phyloP scores from a whole-genome alignment of 2,888 invertebrate genomes.

The Caenorhabditis virilis region DNA sequence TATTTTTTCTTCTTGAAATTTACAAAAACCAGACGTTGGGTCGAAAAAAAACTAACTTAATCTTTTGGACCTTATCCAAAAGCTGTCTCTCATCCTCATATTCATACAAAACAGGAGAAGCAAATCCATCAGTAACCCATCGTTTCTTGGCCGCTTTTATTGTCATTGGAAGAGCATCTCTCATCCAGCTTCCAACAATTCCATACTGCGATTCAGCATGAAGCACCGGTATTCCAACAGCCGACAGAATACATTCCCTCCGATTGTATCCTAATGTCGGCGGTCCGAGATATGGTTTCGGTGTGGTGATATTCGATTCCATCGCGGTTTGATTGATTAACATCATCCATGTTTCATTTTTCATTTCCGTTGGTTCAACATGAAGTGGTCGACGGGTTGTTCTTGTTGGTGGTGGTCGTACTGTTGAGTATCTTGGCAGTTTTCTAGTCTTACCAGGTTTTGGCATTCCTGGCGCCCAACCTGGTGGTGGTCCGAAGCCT shows the following conservation, averaged over 20 bases:
- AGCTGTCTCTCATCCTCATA: conserved; percentile 64
- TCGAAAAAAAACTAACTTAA: conserved; percentile 58
- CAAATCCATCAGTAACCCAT: conserved; percentile 67
- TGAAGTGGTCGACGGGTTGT: conserved; percentile 28
- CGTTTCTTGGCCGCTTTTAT: conserved; percentile 51
- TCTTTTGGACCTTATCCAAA: conserved; percentile 67
- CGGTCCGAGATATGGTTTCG: conserved; percentile 62
- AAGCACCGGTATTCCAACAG: conserved; percentile 68
- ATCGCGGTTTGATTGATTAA: not conserved
- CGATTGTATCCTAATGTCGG: conserved; percentile 65
- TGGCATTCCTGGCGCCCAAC: conserved; percentile 67
- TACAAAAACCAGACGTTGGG: not conserved
- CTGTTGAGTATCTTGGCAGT: conserved; percentile 48
- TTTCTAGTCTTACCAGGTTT: conserved; percentile 53
- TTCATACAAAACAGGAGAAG: conserved; percentile 67
- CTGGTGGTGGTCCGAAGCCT: conserved; percentile 64
- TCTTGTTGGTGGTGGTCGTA: conserved; percentile 37
- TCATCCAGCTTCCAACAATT: conserved; percentile 66
- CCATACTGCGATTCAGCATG: conserved; percentile 68
- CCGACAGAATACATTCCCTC: conserved; percentile 65
- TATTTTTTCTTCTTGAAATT: not conserved
- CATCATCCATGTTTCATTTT: not conserved
- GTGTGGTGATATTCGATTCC: conserved; percentile 56
- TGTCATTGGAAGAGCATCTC: conserved; percentile 58
- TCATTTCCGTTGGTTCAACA: conserved; percentile 22